These are phyloP conservation scores for Calliopsis andreniformis DNA, from an alignment of 1,140 invertebrate species.

Conservation along the genomic window DNA sequence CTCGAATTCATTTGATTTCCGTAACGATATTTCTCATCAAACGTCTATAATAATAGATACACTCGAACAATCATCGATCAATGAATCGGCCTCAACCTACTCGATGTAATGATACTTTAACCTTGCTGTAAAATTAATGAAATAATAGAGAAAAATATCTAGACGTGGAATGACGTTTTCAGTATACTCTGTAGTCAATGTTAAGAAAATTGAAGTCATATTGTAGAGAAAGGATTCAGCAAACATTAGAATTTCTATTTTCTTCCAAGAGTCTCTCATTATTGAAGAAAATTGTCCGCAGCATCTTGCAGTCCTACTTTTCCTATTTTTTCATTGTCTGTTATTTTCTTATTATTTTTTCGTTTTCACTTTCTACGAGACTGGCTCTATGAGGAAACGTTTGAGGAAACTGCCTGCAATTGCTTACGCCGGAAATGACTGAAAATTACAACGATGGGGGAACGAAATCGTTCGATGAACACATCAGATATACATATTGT, in stretches of 20 bases:
- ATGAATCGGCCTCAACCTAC: no score
- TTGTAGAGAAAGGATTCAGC: no score
- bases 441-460: constrained; percentile 28
- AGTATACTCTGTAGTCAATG: no score
- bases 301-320: neutral
- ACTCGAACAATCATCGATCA: neutral
- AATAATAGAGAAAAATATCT: no score
- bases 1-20: neutral
- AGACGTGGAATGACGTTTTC: no score
- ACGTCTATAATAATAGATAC: neutral
- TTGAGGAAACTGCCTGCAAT: neutral
- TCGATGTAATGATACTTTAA: no score
- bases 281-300: neutral
- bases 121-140: no score
- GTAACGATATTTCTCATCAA: neutral
- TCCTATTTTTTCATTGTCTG: neutral
- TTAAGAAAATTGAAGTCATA: no score
- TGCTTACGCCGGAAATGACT: constrained; percentile 13
- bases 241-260: no score
- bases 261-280: neutral
- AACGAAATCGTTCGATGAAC: constrained; percentile 38
- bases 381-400: neutral
- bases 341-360: neutral
- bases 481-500: constrained; percentile 30
- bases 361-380: constrained; percentile 19